Evolutionary conservation across 2,113 vertebrate genomes (phyloP), one percentile per base, ranked within the genome.

Genomic region (Herpetotheres cachinnans): DNA sequence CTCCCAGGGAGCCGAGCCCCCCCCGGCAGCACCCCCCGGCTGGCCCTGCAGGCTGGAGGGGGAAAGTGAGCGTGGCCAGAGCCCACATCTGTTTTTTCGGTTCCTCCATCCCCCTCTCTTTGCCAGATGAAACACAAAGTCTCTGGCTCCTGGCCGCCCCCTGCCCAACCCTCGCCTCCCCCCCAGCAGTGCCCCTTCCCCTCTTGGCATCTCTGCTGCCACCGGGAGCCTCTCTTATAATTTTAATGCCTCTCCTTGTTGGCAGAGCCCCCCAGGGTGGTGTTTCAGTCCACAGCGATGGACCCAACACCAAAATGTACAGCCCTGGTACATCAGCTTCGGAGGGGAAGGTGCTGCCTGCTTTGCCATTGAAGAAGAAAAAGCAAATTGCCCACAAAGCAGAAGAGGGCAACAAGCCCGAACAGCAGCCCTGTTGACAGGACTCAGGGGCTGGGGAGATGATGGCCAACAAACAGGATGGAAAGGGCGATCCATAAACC

Each of bases 291-390:
- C 59, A 30, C 19, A 46, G 46, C 1, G 5, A 30, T 10, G 82
- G 24, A 36, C 10, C 22, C 3, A 1, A 21, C 6, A 7, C 14
- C 15, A 15, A 0, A 0, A 29, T 8, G 52, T n/a, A 16, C 42
- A 67, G 49, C 44, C 27, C n/a, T 2, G 27, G 18, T 2, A 10
- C 1, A 2, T 8, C 21, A 3, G 29, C 59, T 77, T 56, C 24
- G 1, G 1, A 16, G 20, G 32, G 34, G 22, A 61, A 17, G 17
- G 26, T 44, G 55, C 38, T 34, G 56, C 71, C 56, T 29, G 69
- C 69, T 8, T 25, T 38, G 30, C 20, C 61, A n/a, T 10, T 1
- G 3, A 30, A 27, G 49, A 42, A 30, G 47, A 24, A 66, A 44
- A 56, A 82, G 24, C 36, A 27, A 49, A 54, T 24, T 36, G 11